Evolutionary conservation across 2,888 invertebrate genomes (phyloP), one percentile per base, ranked within the genome.

Genomic region (Nipponacmea schrenckii): DNA sequence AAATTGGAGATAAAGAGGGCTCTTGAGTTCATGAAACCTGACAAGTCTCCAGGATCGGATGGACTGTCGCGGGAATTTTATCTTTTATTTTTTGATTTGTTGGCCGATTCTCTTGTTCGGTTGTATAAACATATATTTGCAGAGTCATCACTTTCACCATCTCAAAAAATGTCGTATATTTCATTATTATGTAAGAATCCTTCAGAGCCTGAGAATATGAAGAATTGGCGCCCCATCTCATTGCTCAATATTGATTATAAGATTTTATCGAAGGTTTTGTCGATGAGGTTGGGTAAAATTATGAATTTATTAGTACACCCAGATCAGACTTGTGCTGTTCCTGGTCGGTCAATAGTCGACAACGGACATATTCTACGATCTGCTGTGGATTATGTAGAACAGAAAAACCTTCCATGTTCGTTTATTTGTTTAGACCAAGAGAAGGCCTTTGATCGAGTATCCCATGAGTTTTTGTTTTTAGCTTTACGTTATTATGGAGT

Each of bases 341-440:
- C 70, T 26, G 77, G 76, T 17, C 45, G 79, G n/a, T 75, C 77
- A 20, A 80, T 79, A 26, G 74, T 76, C 50, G 80, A 81, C 39
- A 80, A 79, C 67, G 64, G 68, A 5, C 78, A 79, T 74, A 62
- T 81, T 26, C 56, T 77, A 1, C 56, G 78, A 24, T 73, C 75
- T 71, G 69, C 76, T 27, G 24, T 72, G 17, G 75, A 79, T 69
- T 79, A 77, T 78, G 64, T 71, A 17, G 68, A 79, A 15, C 75
- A 77, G 62, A 76, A 80, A 63, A 39, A 79, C 12, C 26, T 75
- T 20, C n/a, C 66, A 27, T 72, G 75, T 45, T 69, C 70, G 64
- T 77, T 80, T 66, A 74, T 80, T 44, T 65, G 62, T 70, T 44
- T 79, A 27, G 80, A 81, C 62, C 81, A 80, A 68, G 78, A n/a